Evolutionary conservation across 2,113 vertebrate genomes (phyloP).

Genomic region (Haplochromis burtoni): DNA sequence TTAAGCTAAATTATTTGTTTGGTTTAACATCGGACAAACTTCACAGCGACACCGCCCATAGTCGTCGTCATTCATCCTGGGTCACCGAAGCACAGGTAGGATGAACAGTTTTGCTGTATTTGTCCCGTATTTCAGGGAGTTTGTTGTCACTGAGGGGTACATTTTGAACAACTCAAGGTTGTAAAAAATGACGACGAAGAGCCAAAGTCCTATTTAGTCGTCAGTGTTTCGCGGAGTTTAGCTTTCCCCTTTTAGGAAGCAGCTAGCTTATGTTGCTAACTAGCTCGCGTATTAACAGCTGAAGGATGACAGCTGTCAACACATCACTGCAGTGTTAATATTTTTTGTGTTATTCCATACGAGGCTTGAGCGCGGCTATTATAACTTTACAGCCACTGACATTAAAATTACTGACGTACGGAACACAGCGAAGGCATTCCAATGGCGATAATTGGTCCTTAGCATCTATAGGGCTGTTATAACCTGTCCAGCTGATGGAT

Average conservation of each 20-base stretch:
- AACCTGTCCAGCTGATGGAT: neutral
- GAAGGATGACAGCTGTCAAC: conserved; percentile 35
- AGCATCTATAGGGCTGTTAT: neutral
- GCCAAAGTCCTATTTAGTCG: neutral
- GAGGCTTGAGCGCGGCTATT: neutral
- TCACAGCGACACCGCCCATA: conserved; percentile 27
- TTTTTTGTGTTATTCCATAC: neutral
- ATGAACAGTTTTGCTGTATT: neutral
- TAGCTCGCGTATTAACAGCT: conserved; percentile 23
- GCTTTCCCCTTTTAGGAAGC: neutral
- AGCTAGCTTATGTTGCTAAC: conserved; percentile 47
- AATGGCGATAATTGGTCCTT: neutral
- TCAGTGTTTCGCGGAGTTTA: neutral
- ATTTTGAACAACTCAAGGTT: neutral
- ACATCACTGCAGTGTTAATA: neutral
- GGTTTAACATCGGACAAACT: conserved; percentile 12
- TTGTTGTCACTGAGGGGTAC: neutral
- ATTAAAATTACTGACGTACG: neutral
- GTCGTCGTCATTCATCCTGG: conserved; percentile 51
- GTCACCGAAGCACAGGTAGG: conserved; percentile 33
- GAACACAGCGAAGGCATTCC: neutral
- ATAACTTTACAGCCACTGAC: neutral
- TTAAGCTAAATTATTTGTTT: neutral
- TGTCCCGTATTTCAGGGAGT: accelerated
- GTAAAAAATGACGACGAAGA: neutral